Base-by-base conservation (phyloP, 2,797 vertebrate species). In the Mus spretus region DNA sequence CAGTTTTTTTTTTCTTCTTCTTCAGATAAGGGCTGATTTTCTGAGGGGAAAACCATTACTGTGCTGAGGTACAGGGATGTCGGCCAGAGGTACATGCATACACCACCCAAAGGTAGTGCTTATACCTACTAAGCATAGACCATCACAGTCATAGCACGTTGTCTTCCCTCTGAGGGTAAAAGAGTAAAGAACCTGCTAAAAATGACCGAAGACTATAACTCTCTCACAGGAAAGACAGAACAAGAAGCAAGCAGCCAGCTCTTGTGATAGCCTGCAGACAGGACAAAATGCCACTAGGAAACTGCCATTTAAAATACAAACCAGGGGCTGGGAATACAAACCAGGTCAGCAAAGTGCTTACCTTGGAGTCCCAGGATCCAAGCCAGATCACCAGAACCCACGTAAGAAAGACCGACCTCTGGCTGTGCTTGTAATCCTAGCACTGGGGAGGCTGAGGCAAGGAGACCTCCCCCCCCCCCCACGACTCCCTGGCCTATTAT, bases 21-120 rank as follows among this genome's bases (percentile, higher is more conserved):
- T 17, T 85, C 75, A 93, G 94, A 95, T 97, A 97, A 97, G 90
- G 97, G 83, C 93, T 97, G 89, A 89, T 86, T 79, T 96, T 98
- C 95, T 63, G 95, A 96, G 97, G 96, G 81, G 97, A 98, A 98
- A 98, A 59, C 44, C 53, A 92, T 94, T 57, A 91, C 61, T 82
- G 24, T 57, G 91, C 55, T 85, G 94, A 95, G 78, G 97, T 91
- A 93, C 19, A 96, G 91, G 91, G 44, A 67, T 2, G 78, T 96
- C 61, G 80, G 89, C 67, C 75, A 90, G 90, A 89, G 89, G 55
- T 4, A 89, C 34, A 89, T 87, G 90, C 57, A 90, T 92, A 93
- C n/a, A 88, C 84, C 65, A 65, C 83, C 83, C 89, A 97, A 90
- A 75, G 3, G 6, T 50, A 53, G 91, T 94, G 93, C 89, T 96